Percentiles rank a stretch among this genome's conserved stretches.
Evolutionary conservation across 2,797 vertebrate species (phyloP).

Genomic region (Sylvilagus floridanus): DNA sequence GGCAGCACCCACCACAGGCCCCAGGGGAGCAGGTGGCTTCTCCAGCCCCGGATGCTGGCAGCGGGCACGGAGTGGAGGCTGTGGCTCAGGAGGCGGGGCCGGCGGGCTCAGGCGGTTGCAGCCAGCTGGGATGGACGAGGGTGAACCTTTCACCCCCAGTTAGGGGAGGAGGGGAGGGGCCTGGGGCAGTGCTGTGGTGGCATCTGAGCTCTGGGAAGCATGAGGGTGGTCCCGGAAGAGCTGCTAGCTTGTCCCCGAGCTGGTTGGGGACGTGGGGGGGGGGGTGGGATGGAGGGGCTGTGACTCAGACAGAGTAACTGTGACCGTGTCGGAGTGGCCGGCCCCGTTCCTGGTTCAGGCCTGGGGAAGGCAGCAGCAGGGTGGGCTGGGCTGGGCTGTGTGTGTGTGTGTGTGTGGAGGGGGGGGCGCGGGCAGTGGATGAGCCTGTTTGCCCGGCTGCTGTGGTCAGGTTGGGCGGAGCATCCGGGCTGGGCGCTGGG

Average conservation of each 20-base stretch:
- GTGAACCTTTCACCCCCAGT: conserved; percentile 47
- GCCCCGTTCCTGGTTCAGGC: conserved; percentile 69
- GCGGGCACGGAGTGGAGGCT: background rate
- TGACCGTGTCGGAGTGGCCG: background rate
- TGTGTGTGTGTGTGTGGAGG: no score
- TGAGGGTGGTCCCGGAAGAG: background rate
- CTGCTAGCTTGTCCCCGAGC: background rate
- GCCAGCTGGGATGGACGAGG: conserved; percentile 73
- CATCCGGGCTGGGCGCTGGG: background rate
- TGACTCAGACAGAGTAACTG: background rate
- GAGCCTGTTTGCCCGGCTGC: conserved; percentile 50
- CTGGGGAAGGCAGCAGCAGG: conserved; percentile 49
- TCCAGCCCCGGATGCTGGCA: background rate
- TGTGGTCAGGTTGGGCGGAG: conserved; percentile 80
- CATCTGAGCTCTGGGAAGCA: background rate
- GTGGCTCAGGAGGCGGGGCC: background rate
- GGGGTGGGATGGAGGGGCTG: background rate
- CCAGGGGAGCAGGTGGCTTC: background rate
- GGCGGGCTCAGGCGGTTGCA: conserved; percentile 64
- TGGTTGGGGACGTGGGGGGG: background rate
- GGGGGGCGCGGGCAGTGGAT: background rate
- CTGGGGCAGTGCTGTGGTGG: background rate
- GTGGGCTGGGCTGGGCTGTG: background rate
- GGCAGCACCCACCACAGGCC: background rate
- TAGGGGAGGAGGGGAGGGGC: background rate